Conservation (phyloP, 2,797 vertebrate species). For the Naso thynnoides region DNA sequence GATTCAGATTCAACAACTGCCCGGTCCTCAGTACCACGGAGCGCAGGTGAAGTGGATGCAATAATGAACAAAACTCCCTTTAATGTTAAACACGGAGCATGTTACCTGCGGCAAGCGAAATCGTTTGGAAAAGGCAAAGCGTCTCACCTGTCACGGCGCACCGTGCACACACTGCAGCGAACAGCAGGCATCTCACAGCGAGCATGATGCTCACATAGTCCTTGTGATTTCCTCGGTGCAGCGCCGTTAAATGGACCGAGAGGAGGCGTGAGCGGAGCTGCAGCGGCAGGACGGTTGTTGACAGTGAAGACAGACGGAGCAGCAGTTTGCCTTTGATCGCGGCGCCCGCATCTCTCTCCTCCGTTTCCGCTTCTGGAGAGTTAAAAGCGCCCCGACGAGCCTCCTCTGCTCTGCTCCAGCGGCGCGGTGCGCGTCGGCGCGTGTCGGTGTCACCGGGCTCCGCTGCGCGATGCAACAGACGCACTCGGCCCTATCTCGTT, state of each 20-base stretch:
- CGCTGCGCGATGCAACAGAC: background rate
- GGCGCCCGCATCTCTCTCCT: conserved; percentile 67
- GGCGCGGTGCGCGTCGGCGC: conserved; percentile 22
- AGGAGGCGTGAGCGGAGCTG: conserved; percentile 38
- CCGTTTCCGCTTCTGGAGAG: background rate
- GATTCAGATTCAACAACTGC: conserved; percentile 19
- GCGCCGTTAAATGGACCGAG: conserved; percentile 59
- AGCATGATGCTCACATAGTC: conserved; percentile 92
- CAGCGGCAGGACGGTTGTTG: conserved; percentile 41
- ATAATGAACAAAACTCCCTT: background rate
- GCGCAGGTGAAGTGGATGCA: background rate
- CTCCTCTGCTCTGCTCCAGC: conserved; percentile 21
- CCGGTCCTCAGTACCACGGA: too few species aligned
- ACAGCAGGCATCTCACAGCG: conserved; percentile 89
- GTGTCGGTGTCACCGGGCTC: background rate
- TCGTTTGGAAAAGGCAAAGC: background rate
- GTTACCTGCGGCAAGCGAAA: background rate
- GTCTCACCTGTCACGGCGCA: conserved; percentile 86
- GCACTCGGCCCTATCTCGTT: background rate
- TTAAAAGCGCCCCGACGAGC: conserved; percentile 3
- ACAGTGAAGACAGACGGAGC: conserved; percentile 35
- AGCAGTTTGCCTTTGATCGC: conserved; percentile 45
- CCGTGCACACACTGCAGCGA: conserved; percentile 86
- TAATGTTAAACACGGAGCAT: background rate
- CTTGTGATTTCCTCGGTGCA: conserved; percentile 69